phyloP scores from a whole-genome alignment of 92 coral and sea anemone genomes.

The Pocillopora grandis region DNA sequence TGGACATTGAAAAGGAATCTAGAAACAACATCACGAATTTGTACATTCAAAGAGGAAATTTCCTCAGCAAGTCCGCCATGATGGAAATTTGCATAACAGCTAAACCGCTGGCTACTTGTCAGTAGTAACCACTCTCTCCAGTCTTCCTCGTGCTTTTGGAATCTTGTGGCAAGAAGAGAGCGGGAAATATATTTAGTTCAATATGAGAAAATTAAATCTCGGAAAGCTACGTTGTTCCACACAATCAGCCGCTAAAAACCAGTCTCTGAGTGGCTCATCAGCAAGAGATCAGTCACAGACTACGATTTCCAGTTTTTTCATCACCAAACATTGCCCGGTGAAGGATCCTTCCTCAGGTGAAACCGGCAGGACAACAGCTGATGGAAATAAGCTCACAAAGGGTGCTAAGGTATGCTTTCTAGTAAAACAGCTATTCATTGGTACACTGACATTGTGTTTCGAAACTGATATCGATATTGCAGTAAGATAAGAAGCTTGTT shows the following conservation, averaged over 20 bases:
- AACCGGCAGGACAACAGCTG: neutral
- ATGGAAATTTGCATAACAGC: neutral
- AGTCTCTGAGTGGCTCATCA: conserved; percentile 2
- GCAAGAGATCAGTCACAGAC: conserved; percentile 48
- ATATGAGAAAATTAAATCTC: conserved; percentile 34
- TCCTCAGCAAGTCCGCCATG: conserved; percentile 12
- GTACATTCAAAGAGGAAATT: neutral
- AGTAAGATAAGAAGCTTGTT: too few relatives aligned
- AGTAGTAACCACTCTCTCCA: neutral
- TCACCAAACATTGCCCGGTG: conserved; percentile 11
- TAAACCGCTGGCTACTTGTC: conserved; percentile 25
- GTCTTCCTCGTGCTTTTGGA: neutral
- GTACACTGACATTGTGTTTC: too few relatives aligned
- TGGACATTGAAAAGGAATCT: conserved; percentile 44
- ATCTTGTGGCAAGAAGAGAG: neutral
- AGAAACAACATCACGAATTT: conserved; percentile 29
- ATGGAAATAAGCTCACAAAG: neutral
- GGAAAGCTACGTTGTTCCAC: conserved; percentile 37
- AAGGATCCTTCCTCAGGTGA: neutral
- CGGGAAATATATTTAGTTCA: neutral
- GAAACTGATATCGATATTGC: too few relatives aligned
- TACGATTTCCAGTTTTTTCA: conserved; percentile 59
- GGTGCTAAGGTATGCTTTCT: conserved; percentile 15
- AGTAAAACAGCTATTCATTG: neutral
- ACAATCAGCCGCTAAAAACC: neutral